Evolutionary conservation across 64 coral and sea anemone genomes (phyloP).

Genomic region (Actinia equina): DNA sequence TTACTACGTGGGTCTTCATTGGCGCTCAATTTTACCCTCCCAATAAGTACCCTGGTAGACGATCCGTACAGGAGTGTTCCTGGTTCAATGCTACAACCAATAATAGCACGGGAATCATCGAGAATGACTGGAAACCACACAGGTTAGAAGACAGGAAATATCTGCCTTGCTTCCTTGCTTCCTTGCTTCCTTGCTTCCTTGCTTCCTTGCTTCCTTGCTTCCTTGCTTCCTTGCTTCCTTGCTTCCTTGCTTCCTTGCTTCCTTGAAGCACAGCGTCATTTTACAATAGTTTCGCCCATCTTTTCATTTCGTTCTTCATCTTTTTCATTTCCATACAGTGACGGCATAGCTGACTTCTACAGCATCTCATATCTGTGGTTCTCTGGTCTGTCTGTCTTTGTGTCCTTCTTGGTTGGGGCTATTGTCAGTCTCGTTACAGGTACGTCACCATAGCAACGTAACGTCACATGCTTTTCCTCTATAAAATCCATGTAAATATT

Average conservation of each 20-base stretch:
- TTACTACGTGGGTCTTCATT: conserved; percentile 78
- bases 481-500: background rate
- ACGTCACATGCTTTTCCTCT: background rate
- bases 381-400: conserved; percentile 62
- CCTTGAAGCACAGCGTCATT: background rate
- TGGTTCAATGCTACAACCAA: conserved; percentile 35
- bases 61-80: conserved; percentile 55
- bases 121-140: conserved; percentile 68
- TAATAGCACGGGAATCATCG: conserved; percentile 52
- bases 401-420: conserved; percentile 46
- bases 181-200: background rate
- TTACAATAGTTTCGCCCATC: background rate
- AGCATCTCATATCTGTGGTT: conserved; percentile 86
- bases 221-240: background rate
- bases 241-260: background rate
- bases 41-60: conserved; percentile 67
- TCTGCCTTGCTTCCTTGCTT: too few relatives aligned
- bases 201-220: background rate
- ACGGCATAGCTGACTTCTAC: conserved; percentile 70
- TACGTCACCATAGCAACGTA: conserved; percentile 14
- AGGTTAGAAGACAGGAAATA: conserved; percentile 28
- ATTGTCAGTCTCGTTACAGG: conserved; percentile 64
- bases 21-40: conserved; percentile 69
- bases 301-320: background rate
- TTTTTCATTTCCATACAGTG: conserved; percentile 6